phyloP scores from a whole-genome alignment of 2,113 vertebrate genomes.

The Rostratula benghalensis region DNA sequence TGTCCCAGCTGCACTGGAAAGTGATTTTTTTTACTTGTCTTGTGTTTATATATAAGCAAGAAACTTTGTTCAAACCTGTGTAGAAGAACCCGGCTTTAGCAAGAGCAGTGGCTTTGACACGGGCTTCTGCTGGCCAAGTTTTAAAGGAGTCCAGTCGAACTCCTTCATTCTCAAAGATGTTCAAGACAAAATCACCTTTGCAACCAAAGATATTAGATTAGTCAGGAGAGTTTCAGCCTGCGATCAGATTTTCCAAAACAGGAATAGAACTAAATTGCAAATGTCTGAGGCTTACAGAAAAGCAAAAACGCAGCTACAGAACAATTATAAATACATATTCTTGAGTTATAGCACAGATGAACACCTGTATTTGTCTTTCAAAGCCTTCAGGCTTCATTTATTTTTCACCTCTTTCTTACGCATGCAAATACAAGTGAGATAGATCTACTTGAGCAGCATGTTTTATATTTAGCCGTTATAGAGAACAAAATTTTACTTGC shows the following conservation, averaged over 20 bases:
- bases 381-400: neutral
- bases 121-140: constrained; percentile 1
- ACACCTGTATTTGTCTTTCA: neutral
- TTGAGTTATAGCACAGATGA: neutral
- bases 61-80: neutral
- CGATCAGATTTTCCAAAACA: neutral
- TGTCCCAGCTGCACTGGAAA: neutral
- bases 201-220: neutral
- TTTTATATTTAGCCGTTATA: neutral
- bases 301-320: neutral
- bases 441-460: neutral
- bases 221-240: neutral
- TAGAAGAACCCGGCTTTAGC: neutral
- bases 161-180: constrained; percentile 4
- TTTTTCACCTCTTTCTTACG: neutral
- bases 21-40: neutral
- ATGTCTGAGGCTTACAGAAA: neutral
- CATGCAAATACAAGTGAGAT: neutral
- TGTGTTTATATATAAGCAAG: neutral
- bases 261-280: neutral
- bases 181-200: neutral
- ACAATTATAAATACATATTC: neutral
- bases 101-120: neutral
- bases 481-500: neutral
- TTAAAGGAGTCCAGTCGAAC: constrained; percentile 2